Base-by-base conservation (phyloP, 2,888 invertebrate genomes). In the Dryobota labecula region DNA sequence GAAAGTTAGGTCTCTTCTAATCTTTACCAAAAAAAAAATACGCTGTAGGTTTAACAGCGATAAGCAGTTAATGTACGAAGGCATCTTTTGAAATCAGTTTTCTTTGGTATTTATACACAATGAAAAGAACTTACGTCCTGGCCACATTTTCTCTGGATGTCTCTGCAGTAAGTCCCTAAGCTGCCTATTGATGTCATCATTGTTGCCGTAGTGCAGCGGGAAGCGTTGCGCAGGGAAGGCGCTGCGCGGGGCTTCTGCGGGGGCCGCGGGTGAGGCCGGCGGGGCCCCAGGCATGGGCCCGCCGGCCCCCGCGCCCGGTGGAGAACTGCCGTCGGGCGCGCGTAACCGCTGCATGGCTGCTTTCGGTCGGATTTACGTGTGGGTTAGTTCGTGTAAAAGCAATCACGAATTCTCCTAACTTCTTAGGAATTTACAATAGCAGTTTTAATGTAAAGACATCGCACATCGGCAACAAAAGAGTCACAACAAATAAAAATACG, bases 131-230 rank as follows among this genome's bases (percentile, higher is more conserved):
- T 91, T 68, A 95, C 95, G 95, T 49, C 96, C 96, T 9, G 96
- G 95, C 97, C 97, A 97, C 88, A 96, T 95, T 84, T 97, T 96
- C 53, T 96, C 97, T 75, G 98, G 97, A 86, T 98, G 98, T 63
- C 98, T 95, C 90, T 98, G 98, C 69, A 98, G 95, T 78, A 98
- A 93, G 90, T 98, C 98, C 41, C 98, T 94, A 57, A 98, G 95
- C 88, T 99, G 98, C 7, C 98, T 96, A 88, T 98, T 98, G 88
- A 97, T 93, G 84, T 95, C 94, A 68, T 94, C 94, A 76, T 90
- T 92, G 84, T 90, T 92, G 86, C 96, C 96, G 80, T 97, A 94
- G 88, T 96, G 96, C 47, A 94, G 90, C 83, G 92, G 96, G 88
- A 95, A 95, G 75, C 95, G 90, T 62, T 94, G 96, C 82, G 91